A percentile compares a stretch with the other conserved stretches of the same genome.
These are phyloP conservation scores for Ommatoiulus sabulosus DNA, from an alignment of 2,888 invertebrate genomes.

Conservation along the genomic window DNA sequence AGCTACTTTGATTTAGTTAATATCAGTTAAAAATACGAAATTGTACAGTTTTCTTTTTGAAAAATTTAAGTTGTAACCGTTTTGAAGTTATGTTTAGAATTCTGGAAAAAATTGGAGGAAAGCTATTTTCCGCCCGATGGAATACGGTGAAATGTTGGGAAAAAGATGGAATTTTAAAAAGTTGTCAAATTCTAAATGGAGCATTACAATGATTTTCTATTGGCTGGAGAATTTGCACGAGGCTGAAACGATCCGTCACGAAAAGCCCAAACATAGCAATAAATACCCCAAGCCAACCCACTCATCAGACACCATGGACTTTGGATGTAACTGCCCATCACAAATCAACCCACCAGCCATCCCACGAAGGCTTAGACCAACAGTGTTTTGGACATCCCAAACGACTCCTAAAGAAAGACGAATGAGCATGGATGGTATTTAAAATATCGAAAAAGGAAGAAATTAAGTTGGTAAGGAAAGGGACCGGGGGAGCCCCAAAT, in stretches of 20 bases:
- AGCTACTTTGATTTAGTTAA: no score
- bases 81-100: no score
- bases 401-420: slow-evolving; percentile 10
- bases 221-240: not conserved
- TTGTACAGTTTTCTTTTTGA: no score
- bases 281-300: not conserved
- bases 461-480: slow-evolving; percentile 28
- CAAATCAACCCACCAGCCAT: not conserved
- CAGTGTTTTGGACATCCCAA: not conserved
- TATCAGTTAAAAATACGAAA: no score
- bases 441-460: slow-evolving; percentile 27
- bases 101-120: no score
- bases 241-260: slow-evolving; percentile 5
- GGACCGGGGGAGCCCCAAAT: not conserved
- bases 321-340: not conserved
- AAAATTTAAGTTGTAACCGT: no score
- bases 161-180: not conserved
- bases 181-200: no score
- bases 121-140: not conserved
- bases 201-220: no score
- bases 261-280: not conserved
- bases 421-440: slow-evolving; percentile 18
- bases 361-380: not conserved
- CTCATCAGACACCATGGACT: not conserved
- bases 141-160: not conserved